Evolutionary conservation across 2,888 invertebrate species (phyloP).

Genomic region (Drosophila meridionalis): DNA sequence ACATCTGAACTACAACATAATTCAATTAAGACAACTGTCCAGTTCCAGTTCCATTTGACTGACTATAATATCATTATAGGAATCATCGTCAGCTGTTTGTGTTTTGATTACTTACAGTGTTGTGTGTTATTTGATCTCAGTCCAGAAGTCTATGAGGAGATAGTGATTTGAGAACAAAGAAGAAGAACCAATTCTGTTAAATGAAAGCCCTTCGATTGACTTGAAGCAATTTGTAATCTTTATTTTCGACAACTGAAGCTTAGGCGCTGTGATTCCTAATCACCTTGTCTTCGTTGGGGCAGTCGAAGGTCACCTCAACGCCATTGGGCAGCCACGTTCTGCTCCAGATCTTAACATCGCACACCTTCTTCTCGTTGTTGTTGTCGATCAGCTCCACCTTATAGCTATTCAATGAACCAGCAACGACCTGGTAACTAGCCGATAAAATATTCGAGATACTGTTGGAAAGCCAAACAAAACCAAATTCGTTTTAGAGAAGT

Average conservation of each 20-base stretch:
- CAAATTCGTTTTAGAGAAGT: neutral
- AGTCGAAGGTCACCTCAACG: conserved; percentile 60
- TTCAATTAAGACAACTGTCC: too few relatives aligned
- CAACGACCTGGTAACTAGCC: conserved; percentile 61
- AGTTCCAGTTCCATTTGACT: too few relatives aligned
- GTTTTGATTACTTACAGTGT: too few relatives aligned
- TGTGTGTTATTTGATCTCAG: too few relatives aligned
- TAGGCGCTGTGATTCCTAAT: conserved; percentile 49
- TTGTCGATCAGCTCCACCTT: conserved; percentile 59
- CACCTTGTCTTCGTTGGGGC: conserved; percentile 50
- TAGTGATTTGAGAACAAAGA: too few relatives aligned
- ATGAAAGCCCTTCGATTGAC: neutral
- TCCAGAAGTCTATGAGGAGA: too few relatives aligned
- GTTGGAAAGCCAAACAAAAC: neutral
- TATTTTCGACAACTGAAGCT: neutral
- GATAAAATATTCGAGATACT: conserved; percentile 56
- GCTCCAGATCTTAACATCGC: conserved; percentile 65
- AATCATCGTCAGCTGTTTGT: too few relatives aligned
- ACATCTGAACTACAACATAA: too few relatives aligned
- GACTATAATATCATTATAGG: too few relatives aligned
- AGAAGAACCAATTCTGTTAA: neutral
- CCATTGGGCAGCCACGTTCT: conserved; percentile 64
- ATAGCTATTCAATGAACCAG: conserved; percentile 49
- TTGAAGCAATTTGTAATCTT: neutral
- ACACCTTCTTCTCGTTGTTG: conserved; percentile 38